Percentiles rank a stretch among this genome's conserved stretches.
Evolutionary conservation across 2,113 vertebrate genomes (phyloP).

Genomic region (Machaerirhynchus nigripectus): DNA sequence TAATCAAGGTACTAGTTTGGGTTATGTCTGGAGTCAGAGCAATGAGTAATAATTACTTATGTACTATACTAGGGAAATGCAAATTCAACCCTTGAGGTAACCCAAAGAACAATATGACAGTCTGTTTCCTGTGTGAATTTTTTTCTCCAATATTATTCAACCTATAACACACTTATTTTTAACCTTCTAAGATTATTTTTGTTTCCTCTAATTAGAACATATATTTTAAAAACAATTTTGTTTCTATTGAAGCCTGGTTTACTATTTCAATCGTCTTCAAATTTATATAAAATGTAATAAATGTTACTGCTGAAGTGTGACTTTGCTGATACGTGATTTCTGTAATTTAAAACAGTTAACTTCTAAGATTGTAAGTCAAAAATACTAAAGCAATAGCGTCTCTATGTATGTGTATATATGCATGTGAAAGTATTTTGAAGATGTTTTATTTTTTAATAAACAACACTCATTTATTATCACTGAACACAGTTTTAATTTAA

Average conservation of each 20-base stretch:
- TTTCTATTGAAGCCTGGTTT: background rate
- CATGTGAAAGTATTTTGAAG: background rate
- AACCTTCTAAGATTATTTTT: background rate
- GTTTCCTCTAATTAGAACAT: background rate
- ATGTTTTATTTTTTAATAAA: conserved; percentile 12
- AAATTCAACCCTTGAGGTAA: background rate
- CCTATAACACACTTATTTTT: background rate
- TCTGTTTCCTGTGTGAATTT: background rate
- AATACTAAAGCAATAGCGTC: background rate
- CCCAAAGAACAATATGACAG: background rate
- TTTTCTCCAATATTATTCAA: background rate
- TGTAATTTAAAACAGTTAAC: background rate
- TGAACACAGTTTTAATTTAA: background rate
- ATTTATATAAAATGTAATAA: background rate
- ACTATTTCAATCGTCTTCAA: background rate
- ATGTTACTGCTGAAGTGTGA: background rate
- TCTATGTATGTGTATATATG: background rate
- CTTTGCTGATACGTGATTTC: background rate
- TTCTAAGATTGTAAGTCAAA: background rate
- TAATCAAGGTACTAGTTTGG: background rate
- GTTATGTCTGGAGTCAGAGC: background rate
- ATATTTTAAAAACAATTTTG: background rate
- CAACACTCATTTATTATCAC: background rate
- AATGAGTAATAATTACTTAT: background rate
- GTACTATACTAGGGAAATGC: background rate